These are phyloP conservation scores for Morpho achilles DNA, from an alignment of 2,888 invertebrate genomes.

Conservation along the genomic window DNA sequence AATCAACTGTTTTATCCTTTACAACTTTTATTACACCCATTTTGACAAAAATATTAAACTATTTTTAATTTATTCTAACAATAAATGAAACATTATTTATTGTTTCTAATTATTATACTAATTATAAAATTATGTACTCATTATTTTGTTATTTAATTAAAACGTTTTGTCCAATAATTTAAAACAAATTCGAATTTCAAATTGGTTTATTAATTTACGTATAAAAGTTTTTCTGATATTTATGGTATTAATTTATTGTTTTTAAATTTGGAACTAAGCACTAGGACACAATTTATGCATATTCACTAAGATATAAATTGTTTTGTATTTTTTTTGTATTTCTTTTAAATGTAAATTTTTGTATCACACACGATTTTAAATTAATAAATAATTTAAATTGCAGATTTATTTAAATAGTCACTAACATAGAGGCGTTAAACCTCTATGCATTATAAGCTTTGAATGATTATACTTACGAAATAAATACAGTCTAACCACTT, in stretches of 20 bases:
- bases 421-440: background rate
- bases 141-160: background rate
- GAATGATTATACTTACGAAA: conserved; percentile 1
- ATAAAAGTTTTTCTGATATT: too few relatives aligned
- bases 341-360: too few relatives aligned
- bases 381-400: too few relatives aligned
- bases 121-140: background rate
- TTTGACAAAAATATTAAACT: background rate
- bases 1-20: conserved; percentile 27
- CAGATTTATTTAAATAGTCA: background rate
- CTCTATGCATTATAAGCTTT: background rate
- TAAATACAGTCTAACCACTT: background rate
- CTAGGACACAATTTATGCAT: too few relatives aligned
- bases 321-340: too few relatives aligned
- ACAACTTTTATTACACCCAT: conserved; percentile 12
- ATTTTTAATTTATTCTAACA: background rate
- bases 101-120: background rate
- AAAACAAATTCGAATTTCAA: too few relatives aligned
- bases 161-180: background rate
- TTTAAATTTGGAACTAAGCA: too few relatives aligned
- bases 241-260: too few relatives aligned
- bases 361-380: too few relatives aligned
- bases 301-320: too few relatives aligned
- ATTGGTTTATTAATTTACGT: too few relatives aligned
- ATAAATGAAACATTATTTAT: too few relatives aligned